phyloP scores from a whole-genome alignment of 1,140 invertebrate genomes.

The Rhynchophorus ferrugineus region DNA sequence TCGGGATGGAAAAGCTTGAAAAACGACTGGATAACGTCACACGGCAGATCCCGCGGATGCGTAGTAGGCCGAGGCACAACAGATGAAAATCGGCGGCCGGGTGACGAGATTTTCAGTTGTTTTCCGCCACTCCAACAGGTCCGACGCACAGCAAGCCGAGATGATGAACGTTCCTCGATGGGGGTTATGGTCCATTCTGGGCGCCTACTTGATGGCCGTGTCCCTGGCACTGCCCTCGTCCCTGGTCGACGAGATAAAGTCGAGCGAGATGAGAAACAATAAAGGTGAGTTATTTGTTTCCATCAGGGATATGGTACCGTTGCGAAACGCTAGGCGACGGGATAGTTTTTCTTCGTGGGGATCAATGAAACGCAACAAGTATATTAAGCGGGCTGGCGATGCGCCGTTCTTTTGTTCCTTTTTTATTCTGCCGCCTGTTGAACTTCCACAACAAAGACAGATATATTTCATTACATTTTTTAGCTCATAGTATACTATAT shows the following conservation, averaged over 20 bases:
- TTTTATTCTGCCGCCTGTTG: no score
- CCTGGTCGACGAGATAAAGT: constrained; percentile 32
- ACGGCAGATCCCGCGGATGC: constrained; percentile 15
- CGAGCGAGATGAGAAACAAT: constrained; percentile 30
- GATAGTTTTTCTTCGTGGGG: no score
- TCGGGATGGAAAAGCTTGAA: neutral
- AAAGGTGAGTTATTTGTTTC: constrained; percentile 33
- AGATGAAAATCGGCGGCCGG: constrained; percentile 24
- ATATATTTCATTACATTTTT: no score
- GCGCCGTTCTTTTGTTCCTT: no score
- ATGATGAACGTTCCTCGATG: constrained; percentile 20
- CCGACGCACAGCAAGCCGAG: constrained; percentile 8
- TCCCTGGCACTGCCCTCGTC: constrained; percentile 29
- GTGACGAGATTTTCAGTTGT: constrained; percentile 27
- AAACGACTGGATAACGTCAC: constrained; percentile 3
- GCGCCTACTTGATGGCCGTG: constrained; percentile 12
- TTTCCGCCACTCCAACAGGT: constrained; percentile 18
- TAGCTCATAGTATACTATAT: no score
- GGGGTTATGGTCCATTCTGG: constrained; percentile 8
- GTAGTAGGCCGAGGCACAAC: constrained; percentile 18
- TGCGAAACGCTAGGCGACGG: no score
- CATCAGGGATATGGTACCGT: no score
- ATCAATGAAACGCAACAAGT: no score
- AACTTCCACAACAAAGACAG: no score
- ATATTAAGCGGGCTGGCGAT: no score